Conservation (phyloP, 2,797 vertebrate species). For the Remorina albescens region DNA sequence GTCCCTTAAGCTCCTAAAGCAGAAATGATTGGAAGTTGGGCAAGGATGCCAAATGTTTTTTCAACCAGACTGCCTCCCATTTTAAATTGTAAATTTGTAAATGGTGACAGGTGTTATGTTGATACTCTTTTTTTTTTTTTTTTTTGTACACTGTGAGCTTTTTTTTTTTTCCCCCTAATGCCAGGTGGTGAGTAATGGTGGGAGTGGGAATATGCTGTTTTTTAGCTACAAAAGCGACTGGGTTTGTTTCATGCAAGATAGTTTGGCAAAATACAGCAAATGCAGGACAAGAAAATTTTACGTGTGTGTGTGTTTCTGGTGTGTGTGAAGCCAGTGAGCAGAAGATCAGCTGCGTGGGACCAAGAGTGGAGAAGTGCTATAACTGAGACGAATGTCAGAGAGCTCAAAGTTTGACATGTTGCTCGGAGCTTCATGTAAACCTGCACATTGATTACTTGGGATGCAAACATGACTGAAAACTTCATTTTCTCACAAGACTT, state of each 20-base stretch:
- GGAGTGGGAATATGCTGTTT: not conserved
- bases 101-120: constrained; percentile 68
- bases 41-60: constrained; percentile 58
- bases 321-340: not conserved
- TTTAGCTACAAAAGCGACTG: constrained; percentile 5
- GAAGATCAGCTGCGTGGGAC: constrained; percentile 29
- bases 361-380: not conserved
- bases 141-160: constrained; percentile 15
- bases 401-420: not conserved
- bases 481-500: not conserved
- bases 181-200: constrained; percentile 22
- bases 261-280: not conserved
- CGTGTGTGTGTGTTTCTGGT: not conserved
- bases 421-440: not conserved
- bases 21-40: constrained; percentile 63
- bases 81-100: constrained; percentile 55
- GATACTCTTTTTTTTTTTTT: constrained; percentile 36
- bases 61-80: constrained; percentile 51
- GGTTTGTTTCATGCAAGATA: constrained; percentile 21
- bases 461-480: not conserved
- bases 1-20: constrained; percentile 69
- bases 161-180: constrained; percentile 16
- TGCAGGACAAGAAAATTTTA: not conserved
- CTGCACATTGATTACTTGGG: not conserved
- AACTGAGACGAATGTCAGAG: constrained; percentile 4